phyloP scores from a whole-genome alignment of 2,797 vertebrate genomes.

The Acipenser ruthenus region DNA sequence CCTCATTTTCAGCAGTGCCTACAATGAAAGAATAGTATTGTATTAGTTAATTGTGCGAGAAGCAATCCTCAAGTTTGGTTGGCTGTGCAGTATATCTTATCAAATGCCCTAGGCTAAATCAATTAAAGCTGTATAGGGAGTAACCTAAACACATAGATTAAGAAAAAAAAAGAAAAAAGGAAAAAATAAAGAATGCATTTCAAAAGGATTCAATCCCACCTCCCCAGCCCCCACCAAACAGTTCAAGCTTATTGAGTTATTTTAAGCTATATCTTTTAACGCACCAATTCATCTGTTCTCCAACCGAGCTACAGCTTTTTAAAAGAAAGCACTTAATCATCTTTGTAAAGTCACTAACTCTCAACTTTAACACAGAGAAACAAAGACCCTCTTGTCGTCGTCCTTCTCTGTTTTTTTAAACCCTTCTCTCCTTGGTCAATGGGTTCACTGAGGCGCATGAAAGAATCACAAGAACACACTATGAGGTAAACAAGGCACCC shows the following conservation, averaged over 20 bases:
- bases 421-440: slow-evolving; percentile 28
- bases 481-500: slow-evolving; percentile 43
- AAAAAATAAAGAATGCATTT: no score
- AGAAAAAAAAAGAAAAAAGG: background rate
- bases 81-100: no score
- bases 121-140: no score
- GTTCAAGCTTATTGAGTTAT: no score
- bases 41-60: no score
- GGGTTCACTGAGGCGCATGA: slow-evolving; percentile 36
- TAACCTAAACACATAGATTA: background rate
- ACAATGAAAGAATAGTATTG: slow-evolving; percentile 19
- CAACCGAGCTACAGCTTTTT: slow-evolving; percentile 26
- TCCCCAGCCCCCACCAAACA: no score
- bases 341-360: slow-evolving; percentile 35
- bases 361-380: slow-evolving; percentile 33
- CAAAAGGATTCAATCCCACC: no score
- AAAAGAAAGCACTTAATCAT: slow-evolving; percentile 20
- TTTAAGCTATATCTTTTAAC: slow-evolving; percentile 17
- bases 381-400: slow-evolving; percentile 30
- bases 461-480: slow-evolving; percentile 37
- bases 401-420: slow-evolving; percentile 26
- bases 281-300: slow-evolving; percentile 28
- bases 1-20: slow-evolving; percentile 34
- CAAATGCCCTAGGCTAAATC: no score
- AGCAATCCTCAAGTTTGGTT: no score